Evolutionary conservation across 2,113 vertebrate genomes (phyloP), one percentile per base, ranked within the genome.

Genomic region (Herpailurus yagouaroundi): DNA sequence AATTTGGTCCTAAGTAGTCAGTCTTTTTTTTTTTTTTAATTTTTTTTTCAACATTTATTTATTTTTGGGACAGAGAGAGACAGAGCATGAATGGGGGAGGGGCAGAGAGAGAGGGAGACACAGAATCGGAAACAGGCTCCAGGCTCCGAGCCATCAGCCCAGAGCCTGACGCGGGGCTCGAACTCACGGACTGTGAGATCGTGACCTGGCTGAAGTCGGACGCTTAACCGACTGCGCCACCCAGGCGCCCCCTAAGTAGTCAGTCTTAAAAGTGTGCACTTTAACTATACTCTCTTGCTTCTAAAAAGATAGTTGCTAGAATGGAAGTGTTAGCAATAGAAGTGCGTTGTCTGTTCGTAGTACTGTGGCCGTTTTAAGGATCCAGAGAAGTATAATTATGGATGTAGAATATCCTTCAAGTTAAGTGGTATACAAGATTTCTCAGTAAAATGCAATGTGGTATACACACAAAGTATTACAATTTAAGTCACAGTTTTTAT

Each of bases 241-340:
- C n/a, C n/a, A n/a, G n/a, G n/a, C n/a, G n/a, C n/a, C n/a, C n/a
- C 1, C 71, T 83, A 55, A 33, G 48, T 5, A 69, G 25, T 81
- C 5, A 76, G n/a, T 29, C 71, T 83, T 21, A 41, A 10, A 16
- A 71, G 12, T 57, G 31, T 81, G 3, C 86, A 23, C 55, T 74
- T 94, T 89, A 71, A 38, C 76, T 92, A 3, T 77, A 12, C 15
- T 60, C 1, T 55, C 29, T 55, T 96, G 68, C 19, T 33, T 77
- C 52, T 87, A n/a, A 79, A 95, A 87, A 82, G 23, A 76, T 41
- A 63, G 27, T 89, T 89, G 73, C 48, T 94, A 12, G 38, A 94
- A 57, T 60, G 33, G 55, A 88, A 29, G 50, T 2, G 71, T 84
- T 73, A 73, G 33, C 60, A 45, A 8, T 95, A 92, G n/a, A 94